These are phyloP conservation scores for Diplodus puntazzo DNA, from an alignment of 2,797 vertebrate species.

Conservation along the genomic window DNA sequence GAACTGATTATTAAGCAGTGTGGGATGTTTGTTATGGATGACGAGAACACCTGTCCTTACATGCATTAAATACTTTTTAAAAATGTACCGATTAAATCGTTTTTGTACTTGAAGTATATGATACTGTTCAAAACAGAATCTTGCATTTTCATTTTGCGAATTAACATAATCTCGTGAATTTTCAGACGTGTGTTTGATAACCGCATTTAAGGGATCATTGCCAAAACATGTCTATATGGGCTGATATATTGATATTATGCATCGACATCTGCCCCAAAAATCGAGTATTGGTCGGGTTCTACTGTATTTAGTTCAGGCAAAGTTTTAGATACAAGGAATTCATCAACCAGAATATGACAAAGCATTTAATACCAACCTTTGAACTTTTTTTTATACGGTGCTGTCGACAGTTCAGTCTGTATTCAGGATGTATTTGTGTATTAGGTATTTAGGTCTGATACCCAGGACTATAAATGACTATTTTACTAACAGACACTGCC, in stretches of 20 bases:
- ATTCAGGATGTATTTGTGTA: not conserved
- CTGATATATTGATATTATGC: too few species aligned
- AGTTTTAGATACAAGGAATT: not conserved
- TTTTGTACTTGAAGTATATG: not conserved
- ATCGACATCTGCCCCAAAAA: too few species aligned
- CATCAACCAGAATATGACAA: not conserved
- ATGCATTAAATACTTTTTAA: not conserved
- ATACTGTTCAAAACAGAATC: not conserved
- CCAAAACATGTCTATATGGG: too few species aligned
- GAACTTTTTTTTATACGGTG: too few species aligned
- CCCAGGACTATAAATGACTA: too few species aligned
- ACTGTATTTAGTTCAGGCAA: too few species aligned
- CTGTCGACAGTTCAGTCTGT: not conserved
- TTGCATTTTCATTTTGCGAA: not conserved
- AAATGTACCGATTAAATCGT: not conserved
- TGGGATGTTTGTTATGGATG: conserved; percentile 19
- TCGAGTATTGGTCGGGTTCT: too few species aligned
- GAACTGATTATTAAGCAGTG: conserved; percentile 34
- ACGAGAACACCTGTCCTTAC: not conserved
- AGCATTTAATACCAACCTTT: not conserved
- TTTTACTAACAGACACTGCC: too few species aligned
- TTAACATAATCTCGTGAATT: not conserved
- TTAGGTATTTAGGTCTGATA: not conserved
- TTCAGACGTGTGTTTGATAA: not conserved
- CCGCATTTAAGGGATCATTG: too few species aligned